These are phyloP conservation scores for Clarias magur DNA, from an alignment of 2,113 vertebrate genomes.

Conservation along the genomic window DNA sequence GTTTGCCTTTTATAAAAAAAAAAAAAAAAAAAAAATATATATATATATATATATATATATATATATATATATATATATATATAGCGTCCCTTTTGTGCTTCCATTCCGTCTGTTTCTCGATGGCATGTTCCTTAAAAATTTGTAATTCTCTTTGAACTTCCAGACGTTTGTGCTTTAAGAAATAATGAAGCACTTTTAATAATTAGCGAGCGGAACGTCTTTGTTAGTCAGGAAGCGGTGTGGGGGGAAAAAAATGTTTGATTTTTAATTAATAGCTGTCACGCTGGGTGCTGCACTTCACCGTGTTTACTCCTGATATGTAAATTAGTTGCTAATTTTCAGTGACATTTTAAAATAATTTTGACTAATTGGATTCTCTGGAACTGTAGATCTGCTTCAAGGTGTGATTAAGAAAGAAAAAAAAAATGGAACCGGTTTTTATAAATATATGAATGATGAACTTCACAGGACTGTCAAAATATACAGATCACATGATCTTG, in stretches of 20 bases:
- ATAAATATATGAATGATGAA: neutral
- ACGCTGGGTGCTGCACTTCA: conserved; percentile 37
- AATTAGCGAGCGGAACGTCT: conserved; percentile 48
- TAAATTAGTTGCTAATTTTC: neutral
- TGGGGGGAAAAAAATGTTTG: conserved; percentile 53
- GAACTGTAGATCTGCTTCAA: neutral
- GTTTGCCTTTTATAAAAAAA: conserved; percentile 38
- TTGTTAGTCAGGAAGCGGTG: conserved; percentile 55
- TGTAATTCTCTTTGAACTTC: neutral
- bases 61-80: too few species aligned
- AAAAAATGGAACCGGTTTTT: too few species aligned
- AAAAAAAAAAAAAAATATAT: conserved; percentile 30
- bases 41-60: too few species aligned
- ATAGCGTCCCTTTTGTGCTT: conserved; percentile 34
- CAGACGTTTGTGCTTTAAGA: conserved; percentile 49
- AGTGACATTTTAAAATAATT: neutral
- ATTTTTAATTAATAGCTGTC: conserved; percentile 62
- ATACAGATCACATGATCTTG: too few species aligned
- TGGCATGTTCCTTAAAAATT: neutral
- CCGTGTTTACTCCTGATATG: conserved; percentile 19
- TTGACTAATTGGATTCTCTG: neutral
- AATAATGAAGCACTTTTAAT: conserved; percentile 61
- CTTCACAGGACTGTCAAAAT: too few species aligned
- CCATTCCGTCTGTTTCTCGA: neutral
- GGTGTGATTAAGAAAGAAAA: neutral